These are phyloP conservation scores for Emberiza fucata DNA, from an alignment of 2,113 vertebrate species.

Conservation along the genomic window DNA sequence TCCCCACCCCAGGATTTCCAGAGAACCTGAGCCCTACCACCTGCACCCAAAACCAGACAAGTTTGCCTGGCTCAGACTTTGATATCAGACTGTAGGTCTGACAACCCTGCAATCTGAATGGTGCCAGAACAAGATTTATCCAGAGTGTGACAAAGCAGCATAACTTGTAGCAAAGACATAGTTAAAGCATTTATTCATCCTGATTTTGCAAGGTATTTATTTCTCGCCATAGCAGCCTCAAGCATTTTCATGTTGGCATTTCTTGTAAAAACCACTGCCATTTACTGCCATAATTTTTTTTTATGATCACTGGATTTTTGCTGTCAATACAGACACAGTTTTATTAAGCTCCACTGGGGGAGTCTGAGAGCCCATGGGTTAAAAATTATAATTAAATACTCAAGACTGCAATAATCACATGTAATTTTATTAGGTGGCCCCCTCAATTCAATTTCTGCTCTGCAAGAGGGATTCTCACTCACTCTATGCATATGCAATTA, in stretches of 20 bases:
- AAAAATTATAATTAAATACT: slow-evolving; percentile 34
- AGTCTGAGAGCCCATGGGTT: background rate
- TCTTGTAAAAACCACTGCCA: background rate
- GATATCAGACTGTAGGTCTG: background rate
- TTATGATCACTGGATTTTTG: background rate
- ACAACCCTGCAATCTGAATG: background rate
- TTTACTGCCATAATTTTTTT: background rate
- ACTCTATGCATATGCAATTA: background rate
- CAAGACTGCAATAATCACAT: background rate
- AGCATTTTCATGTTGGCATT: background rate
- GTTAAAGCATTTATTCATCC: background rate
- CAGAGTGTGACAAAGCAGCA: background rate
- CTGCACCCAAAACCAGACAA: background rate
- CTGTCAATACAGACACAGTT: background rate
- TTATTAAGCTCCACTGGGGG: background rate
- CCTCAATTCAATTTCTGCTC: slow-evolving; percentile 36
- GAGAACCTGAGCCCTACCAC: background rate
- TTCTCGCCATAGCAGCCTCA: background rate
- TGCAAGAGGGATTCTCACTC: background rate
- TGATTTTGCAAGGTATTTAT: background rate
- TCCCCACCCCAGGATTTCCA: background rate
- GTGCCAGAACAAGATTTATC: background rate
- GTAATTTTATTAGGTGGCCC: slow-evolving; percentile 1
- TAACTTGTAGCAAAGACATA: background rate
- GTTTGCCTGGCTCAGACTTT: background rate